These are phyloP conservation scores for Drosophila mayaguana DNA, from an alignment of 2,888 invertebrate genomes.

Conservation along the genomic window DNA sequence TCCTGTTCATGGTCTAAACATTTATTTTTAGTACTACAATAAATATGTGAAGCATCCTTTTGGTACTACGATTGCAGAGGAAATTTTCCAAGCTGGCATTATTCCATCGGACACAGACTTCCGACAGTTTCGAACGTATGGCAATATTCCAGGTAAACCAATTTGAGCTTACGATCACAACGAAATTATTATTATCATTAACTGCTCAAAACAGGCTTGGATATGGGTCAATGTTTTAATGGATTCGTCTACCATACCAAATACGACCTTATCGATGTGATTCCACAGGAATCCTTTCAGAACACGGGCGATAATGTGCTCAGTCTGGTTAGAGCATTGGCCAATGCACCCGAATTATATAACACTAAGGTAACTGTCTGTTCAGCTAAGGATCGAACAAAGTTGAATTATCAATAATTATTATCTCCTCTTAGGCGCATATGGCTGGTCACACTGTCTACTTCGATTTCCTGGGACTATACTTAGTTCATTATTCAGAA, in stretches of 20 bases:
- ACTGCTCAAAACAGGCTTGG: slow-evolving; percentile 86
- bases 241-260: slow-evolving; percentile 92
- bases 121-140: slow-evolving; percentile 86
- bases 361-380: slow-evolving; percentile 62
- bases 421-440: slow-evolving; percentile 74
- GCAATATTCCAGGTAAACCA: slow-evolving; percentile 29
- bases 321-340: slow-evolving; percentile 86
- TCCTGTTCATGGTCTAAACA: no score
- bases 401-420: background rate
- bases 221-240: slow-evolving; percentile 90
- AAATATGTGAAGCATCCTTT: slow-evolving; percentile 86
- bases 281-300: slow-evolving; percentile 89
- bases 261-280: slow-evolving; percentile 88
- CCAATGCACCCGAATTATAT: slow-evolving; percentile 83
- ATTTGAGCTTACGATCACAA: slow-evolving; percentile 47
- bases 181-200: background rate
- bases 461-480: slow-evolving; percentile 90
- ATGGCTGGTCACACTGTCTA: slow-evolving; percentile 87
- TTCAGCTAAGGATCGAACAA: background rate
- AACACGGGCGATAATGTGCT: slow-evolving; percentile 90
- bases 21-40: slow-evolving; percentile 84
- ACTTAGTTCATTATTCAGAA: slow-evolving; percentile 88
- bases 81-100: slow-evolving; percentile 88
- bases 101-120: slow-evolving; percentile 90
- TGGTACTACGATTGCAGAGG: slow-evolving; percentile 87